Evolutionary conservation across 2,797 vertebrate species (phyloP), one percentile per base, ranked within the genome.

Genomic region (Semaprochilodus insignis): DNA sequence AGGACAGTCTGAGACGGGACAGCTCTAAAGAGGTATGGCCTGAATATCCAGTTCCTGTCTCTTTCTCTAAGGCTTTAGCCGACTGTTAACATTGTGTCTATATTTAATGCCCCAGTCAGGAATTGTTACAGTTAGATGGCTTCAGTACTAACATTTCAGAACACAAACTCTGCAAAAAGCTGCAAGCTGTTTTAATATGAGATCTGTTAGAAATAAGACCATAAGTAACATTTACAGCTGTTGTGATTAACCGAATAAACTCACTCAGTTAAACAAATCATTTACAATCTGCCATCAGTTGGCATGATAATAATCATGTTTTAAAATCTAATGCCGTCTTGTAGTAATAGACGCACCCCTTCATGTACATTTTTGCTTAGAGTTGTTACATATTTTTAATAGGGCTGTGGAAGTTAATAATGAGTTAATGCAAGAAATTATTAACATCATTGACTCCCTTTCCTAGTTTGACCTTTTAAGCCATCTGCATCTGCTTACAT

Each of bases 1-100:
- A 87, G 78, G 84, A 88, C 52, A 44, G 23, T 7, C 23, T 84
- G 70, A 88, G 85, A 82, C 81, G 80, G 81, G 86, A 88, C 27
- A 27, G 55, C 57, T 15, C 57, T 80, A 88, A 88, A 86, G 86
- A 88, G 86, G 86, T 88, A 57, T 65, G 82, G 57, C 71, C 76
- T 76, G 77, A 83, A 52, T 77, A 74, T 71, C 73, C 54, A 2
- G 54, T 62, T 72, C 27, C 36, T 63, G 27, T 15, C 27, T 77
- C 74, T 86, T 54, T 40, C 55, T 63, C 78, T 54, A 34, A 44
- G 69, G 52, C 23, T 31, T 75, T 76, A 34, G 65, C 36, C 69
- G 59, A 36, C 4, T 60, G 15, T 34, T 69, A 81, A 60, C 48
- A 74, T 54, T 19, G 2, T 15, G 34, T 57, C 71, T 77, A 71